phyloP scores from a whole-genome alignment of 2,888 invertebrate genomes.

The Aromia moschata region DNA sequence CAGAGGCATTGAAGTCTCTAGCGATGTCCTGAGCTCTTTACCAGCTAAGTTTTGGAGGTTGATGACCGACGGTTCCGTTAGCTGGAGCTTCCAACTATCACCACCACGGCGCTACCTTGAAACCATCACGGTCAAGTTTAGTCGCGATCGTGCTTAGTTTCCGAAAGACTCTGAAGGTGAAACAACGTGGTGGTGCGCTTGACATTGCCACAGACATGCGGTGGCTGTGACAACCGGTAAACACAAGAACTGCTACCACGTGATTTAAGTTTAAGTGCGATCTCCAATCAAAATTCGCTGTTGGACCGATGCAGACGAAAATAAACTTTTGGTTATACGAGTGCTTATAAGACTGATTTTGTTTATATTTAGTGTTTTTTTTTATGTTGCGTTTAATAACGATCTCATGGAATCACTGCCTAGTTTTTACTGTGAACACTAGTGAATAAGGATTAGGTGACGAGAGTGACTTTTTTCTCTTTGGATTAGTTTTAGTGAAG shows the following conservation, averaged over 20 bases:
- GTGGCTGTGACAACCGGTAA: conserved; percentile 33
- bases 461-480: conserved; percentile 40
- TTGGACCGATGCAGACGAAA: conserved; percentile 27
- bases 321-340: conserved; percentile 21
- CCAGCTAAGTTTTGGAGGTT: conserved; percentile 58
- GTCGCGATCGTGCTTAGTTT: conserved; percentile 59
- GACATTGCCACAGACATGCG: conserved; percentile 44
- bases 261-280: conserved; percentile 29
- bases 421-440: conserved; percentile 21
- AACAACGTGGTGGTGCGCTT: conserved; percentile 45
- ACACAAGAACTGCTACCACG: conserved; percentile 32
- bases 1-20: conserved; percentile 46
- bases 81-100: conserved; percentile 55
- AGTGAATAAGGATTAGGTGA: conserved; percentile 17
- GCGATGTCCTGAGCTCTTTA: conserved; percentile 40
- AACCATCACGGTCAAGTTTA: conserved; percentile 64
- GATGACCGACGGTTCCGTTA: conserved; percentile 54
- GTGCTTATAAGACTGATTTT: conserved; percentile 32
- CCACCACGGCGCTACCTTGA: conserved; percentile 57
- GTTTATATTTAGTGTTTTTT: conserved; percentile 26
- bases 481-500: conserved; percentile 46
- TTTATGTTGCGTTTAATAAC: not conserved
- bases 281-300: conserved; percentile 24
- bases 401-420: conserved; percentile 29
- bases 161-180: conserved; percentile 56